phyloP scores from a whole-genome alignment of 1,140 invertebrate genomes.

The Magallana gigas region DNA sequence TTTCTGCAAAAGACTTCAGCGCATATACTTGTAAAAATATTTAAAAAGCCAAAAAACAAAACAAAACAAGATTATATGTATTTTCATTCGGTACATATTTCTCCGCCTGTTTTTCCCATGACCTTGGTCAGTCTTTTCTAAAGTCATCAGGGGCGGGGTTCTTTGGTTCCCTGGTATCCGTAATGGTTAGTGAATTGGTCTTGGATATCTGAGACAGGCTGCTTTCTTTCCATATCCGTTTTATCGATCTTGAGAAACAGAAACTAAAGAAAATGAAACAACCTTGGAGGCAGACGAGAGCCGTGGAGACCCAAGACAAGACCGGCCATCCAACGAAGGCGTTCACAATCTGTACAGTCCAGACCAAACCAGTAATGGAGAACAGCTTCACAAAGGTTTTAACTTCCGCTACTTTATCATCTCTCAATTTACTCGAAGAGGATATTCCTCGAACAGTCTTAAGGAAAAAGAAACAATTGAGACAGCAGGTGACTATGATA shows the following conservation, averaged over 20 bases:
- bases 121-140: no score
- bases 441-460: constrained; percentile 2
- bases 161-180: neutral
- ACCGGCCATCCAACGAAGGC: neutral
- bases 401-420: neutral
- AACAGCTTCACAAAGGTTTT: neutral
- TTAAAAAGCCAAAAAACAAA: no score
- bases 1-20: no score
- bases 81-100: no score
- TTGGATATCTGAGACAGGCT: neutral
- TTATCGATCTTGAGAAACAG: neutral
- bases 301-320: neutral
- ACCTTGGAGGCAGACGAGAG: neutral
- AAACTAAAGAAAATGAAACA: constrained; percentile 19
- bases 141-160: neutral
- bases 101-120: no score
- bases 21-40: no score
- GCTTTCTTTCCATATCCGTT: constrained; percentile 7
- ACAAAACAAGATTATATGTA: no score
- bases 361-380: neutral
- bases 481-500: neutral
- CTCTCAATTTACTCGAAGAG: neutral
- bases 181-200: neutral
- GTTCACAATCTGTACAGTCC: neutral
- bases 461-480: constrained; percentile 19